Evolutionary conservation across 2,888 invertebrate species (phyloP), one percentile per base, ranked within the genome.

Genomic region (Disparrhopalites patrizii): DNA sequence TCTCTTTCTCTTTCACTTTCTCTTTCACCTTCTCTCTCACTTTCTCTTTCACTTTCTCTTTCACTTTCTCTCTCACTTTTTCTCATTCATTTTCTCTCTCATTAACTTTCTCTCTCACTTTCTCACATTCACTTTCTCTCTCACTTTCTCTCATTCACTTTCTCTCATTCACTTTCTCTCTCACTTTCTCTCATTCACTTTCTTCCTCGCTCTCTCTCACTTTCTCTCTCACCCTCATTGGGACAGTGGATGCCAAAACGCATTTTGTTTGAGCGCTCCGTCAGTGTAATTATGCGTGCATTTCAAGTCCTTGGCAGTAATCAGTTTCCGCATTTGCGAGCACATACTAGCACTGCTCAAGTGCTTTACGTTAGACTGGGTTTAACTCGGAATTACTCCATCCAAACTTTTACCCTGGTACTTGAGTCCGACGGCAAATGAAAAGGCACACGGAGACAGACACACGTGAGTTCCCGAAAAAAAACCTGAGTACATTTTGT

Each of bases 41-140:
- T 4, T 43, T 43, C 43, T 47, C 47, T 47, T n/a, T 47, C 47
- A 47, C 18, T 23, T 23, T 47, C 23, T 23, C 18, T 47, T 47
- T 23, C 47, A 47, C 10, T n/a, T n/a, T n/a, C n/a, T n/a, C n/a
- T 47, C 47, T 47, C 23, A 23, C 47, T 47, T 47, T 43, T 47
- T 47, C 47, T 23, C 13, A 10, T 36, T 8, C 13, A 10, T 36
- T n/a, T n/a, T n/a, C n/a, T n/a, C n/a, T n/a, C n/a, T n/a, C n/a
- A n/a, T n/a, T n/a, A n/a, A n/a, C n/a, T n/a, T n/a, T n/a, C n/a
- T n/a, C n/a, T n/a, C n/a, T n/a, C n/a, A n/a, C n/a, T n/a, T n/a
- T n/a, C n/a, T n/a, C n/a, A n/a, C n/a, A n/a, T 43, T 43, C 43
- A 3, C 20, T 43, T 43, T n/a, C 43, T 7, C n/a, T 13, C 43